Percentiles rank a stretch among this genome's conserved stretches.
Conservation (phyloP, 1,140 invertebrate genomes). For the Bombyx mandarina region DNA sequence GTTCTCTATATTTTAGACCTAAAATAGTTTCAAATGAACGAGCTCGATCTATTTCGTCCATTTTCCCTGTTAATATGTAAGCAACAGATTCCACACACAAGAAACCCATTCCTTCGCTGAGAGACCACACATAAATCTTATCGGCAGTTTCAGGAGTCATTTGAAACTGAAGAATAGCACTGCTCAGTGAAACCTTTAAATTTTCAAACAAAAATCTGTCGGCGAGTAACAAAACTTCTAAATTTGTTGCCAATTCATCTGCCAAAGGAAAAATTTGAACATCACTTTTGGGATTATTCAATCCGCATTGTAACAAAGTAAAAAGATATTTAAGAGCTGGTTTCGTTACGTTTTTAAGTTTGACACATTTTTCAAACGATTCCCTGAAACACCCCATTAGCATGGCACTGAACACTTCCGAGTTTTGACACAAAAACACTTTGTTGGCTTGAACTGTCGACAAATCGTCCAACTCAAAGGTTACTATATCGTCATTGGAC, state of each 20-base stretch:
- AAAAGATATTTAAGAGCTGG: conserved; percentile 71
- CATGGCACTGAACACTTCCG: conserved; percentile 77
- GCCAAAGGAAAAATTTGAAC: conserved; percentile 56
- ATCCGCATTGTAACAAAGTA: conserved; percentile 66
- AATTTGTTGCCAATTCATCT: conserved; percentile 68
- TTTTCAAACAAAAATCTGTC: conserved; percentile 77
- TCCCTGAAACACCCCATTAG: conserved; percentile 78
- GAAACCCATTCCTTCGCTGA: conserved; percentile 72
- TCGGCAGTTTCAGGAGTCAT: conserved; percentile 60
- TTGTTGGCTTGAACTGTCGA: conserved; percentile 73
- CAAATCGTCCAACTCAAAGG: conserved; percentile 76
- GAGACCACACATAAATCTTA: conserved; percentile 72
- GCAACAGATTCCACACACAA: conserved; percentile 72
- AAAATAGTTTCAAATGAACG: conserved; percentile 51
- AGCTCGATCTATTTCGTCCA: conserved; percentile 52
- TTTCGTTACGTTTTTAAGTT: conserved; percentile 71
- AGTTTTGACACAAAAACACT: conserved; percentile 73
- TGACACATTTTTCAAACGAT: conserved; percentile 71
- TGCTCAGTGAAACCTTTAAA: conserved; percentile 69
- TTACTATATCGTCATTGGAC: conserved; percentile 62
- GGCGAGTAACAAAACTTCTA: conserved; percentile 77
- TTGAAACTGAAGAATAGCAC: conserved; percentile 68
- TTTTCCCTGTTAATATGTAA: conserved; percentile 65
- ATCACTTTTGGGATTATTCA: conserved; percentile 54
- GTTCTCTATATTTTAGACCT: conserved; percentile 55